These are phyloP conservation scores for Lithobates sylvaticus DNA, from an alignment of 2,797 vertebrate genomes.

Conservation along the genomic window DNA sequence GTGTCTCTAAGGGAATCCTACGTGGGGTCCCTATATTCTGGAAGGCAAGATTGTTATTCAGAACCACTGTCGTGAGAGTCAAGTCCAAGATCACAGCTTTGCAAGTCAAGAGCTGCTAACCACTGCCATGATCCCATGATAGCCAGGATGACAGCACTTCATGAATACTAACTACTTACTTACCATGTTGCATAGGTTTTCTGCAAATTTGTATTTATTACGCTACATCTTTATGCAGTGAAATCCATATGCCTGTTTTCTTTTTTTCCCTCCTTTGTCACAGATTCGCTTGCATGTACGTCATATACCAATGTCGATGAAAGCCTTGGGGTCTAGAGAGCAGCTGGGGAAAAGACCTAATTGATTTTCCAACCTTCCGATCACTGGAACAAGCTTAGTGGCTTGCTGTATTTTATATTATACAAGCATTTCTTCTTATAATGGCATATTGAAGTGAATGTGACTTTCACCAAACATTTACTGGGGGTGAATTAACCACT, in stretches of 20 bases:
- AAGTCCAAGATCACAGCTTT: not conserved
- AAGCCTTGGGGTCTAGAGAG: not conserved
- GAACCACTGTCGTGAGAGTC: not conserved
- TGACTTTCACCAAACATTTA: too few relatives aligned
- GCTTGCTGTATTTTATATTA: not conserved
- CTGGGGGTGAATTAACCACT: too few relatives aligned
- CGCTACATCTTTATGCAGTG: not conserved
- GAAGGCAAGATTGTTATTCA: not conserved
- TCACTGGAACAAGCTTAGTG: not conserved
- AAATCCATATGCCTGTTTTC: not conserved
- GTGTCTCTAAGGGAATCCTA: too few relatives aligned
- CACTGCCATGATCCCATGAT: not conserved
- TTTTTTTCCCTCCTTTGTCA: not conserved
- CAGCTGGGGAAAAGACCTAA: not conserved
- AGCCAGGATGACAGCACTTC: not conserved
- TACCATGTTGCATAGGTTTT: too few relatives aligned
- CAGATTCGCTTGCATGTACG: not conserved
- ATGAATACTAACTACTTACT: too few relatives aligned
- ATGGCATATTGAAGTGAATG: too few relatives aligned
- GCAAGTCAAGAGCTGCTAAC: not conserved
- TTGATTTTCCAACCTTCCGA: not conserved
- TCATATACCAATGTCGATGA: not conserved
- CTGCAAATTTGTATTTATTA: not conserved
- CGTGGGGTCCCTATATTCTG: too few relatives aligned
- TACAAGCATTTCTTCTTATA: not conserved